Evolutionary conservation across 2,113 vertebrate genomes (phyloP).

Genomic region (Morone chrysops): DNA sequence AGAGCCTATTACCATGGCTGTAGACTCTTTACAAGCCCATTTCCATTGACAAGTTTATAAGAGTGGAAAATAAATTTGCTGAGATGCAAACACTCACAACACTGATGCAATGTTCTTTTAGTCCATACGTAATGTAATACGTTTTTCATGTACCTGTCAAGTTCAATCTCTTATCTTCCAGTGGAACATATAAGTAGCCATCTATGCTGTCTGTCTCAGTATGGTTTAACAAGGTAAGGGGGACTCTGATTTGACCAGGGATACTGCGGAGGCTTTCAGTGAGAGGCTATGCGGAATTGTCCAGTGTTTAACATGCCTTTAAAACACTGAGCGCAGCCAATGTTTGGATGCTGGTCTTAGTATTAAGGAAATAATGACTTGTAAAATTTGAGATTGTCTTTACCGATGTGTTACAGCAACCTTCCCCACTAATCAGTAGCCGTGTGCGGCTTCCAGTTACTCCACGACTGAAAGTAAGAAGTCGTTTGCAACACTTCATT

Average conservation of each 20-base stretch:
- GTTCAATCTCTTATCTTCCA: background rate
- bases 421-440: background rate
- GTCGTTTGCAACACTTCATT: slow-evolving; percentile 43
- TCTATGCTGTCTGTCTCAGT: background rate
- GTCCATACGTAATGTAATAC: background rate
- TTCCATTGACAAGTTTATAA: background rate
- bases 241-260: slow-evolving; percentile 12
- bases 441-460: background rate
- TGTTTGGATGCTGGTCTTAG: background rate
- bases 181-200: background rate
- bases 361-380: background rate
- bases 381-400: background rate
- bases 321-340: slow-evolving; percentile 10
- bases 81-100: background rate
- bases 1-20: background rate
- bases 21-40: slow-evolving; percentile 3
- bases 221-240: slow-evolving; percentile 6
- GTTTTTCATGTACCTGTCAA: slow-evolving; percentile 21
- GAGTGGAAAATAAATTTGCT: background rate
- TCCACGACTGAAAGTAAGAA: slow-evolving; percentile 18
- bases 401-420: background rate
- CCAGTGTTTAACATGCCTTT: background rate
- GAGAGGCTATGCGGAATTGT: background rate
- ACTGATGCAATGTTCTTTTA: background rate
- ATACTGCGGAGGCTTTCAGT: background rate